Evolutionary conservation across 64 coral and sea anemone genomes (phyloP).

Genomic region (Porites australiensis): DNA sequence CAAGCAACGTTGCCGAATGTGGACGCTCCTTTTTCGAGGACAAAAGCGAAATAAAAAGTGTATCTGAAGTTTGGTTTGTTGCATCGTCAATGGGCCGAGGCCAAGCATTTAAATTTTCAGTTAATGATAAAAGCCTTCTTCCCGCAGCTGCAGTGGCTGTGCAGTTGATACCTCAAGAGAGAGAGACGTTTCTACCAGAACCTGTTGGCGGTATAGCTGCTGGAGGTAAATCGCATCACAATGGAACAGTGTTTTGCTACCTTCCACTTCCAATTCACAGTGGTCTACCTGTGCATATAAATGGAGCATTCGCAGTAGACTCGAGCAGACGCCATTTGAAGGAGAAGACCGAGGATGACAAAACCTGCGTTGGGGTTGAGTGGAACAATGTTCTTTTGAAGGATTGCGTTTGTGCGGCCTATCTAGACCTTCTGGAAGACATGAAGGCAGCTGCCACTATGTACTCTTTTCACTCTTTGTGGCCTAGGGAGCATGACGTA

Average conservation of each 20-base stretch:
- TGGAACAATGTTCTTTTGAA: conserved; percentile 85
- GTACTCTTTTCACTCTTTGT: conserved; percentile 65
- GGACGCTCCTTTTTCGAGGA: too few species aligned
- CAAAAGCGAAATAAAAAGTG: too few species aligned
- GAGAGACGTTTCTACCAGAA: conserved; percentile 16
- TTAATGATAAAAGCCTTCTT: conserved; percentile 24
- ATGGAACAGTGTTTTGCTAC: conserved; percentile 69
- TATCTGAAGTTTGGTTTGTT: conserved; percentile 40
- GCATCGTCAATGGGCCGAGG: conserved; percentile 41
- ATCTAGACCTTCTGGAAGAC: conserved; percentile 64
- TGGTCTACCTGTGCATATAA: conserved; percentile 83
- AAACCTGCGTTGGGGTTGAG: conserved; percentile 53
- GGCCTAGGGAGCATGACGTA: conserved; percentile 56
- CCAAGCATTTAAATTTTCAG: conserved; percentile 18
- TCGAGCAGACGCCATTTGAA: conserved; percentile 70
- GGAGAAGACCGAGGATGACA: conserved; percentile 78
- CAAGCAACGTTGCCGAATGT: too few species aligned
- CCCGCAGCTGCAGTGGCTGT: conserved; percentile 69
- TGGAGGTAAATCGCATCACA: background rate
- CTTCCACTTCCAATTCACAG: conserved; percentile 74
- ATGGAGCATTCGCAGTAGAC: conserved; percentile 72
- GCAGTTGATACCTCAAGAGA: background rate
- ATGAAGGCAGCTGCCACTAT: background rate
- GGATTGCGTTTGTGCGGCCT: conserved; percentile 65
- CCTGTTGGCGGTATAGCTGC: conserved; percentile 17